Evolutionary conservation across 2,888 invertebrate genomes (phyloP).

Genomic region (Dilophus febrilis): DNA sequence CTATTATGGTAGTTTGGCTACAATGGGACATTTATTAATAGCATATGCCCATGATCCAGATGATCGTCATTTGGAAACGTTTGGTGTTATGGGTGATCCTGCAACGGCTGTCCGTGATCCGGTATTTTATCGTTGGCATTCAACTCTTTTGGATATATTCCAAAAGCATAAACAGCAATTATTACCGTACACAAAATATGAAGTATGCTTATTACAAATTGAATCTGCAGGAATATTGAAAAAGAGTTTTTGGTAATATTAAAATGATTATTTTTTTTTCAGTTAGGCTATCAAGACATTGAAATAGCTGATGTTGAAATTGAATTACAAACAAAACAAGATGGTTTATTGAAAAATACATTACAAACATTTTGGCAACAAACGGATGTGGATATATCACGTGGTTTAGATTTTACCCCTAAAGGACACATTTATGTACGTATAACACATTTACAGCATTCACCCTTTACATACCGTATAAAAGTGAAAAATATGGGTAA

Average conservation of each 20-base stretch:
- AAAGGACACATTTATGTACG: constrained; percentile 11
- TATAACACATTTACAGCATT: constrained; percentile 5
- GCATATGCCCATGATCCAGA: constrained; percentile 44
- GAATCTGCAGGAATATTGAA: background rate
- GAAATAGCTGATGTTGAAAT: constrained; percentile 8
- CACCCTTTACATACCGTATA: constrained; percentile 3
- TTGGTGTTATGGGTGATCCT: constrained; percentile 23
- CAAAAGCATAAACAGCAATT: constrained; percentile 20
- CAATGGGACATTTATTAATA: constrained; percentile 55
- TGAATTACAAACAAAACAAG: constrained; percentile 12
- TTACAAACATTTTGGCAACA: constrained; percentile 20
- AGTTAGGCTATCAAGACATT: constrained; percentile 19
- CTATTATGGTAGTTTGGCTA: constrained; percentile 57
- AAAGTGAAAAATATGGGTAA: constrained; percentile 2
- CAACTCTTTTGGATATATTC: constrained; percentile 23
- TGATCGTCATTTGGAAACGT: constrained; percentile 16
- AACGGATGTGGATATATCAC: constrained; percentile 20
- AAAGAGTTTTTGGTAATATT: constrained; percentile 19
- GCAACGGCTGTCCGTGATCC: constrained; percentile 26
- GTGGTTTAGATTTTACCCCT: constrained; percentile 22
- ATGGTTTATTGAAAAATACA: constrained; percentile 24
- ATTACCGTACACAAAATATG: constrained; percentile 16
- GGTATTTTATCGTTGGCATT: constrained; percentile 26
- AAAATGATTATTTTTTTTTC: constrained; percentile 9
- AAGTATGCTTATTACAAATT: constrained; percentile 27